Percentiles rank a stretch among this genome's conserved stretches.
Evolutionary conservation across 2,113 vertebrate species (phyloP).

Genomic region (Nycticryphes semicollaris): DNA sequence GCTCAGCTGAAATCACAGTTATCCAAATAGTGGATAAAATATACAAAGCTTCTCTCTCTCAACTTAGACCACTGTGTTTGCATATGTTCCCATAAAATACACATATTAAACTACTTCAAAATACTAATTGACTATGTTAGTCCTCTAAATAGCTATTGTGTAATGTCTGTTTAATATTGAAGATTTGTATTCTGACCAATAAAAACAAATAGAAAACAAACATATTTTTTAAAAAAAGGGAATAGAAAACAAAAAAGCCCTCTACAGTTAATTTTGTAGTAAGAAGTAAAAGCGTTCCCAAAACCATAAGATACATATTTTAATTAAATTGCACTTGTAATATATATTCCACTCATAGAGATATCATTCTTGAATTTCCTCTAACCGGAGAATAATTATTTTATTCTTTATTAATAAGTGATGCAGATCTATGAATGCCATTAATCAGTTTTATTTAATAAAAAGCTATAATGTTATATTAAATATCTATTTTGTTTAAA

Average conservation of each 20-base stretch:
- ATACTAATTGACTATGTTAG: background rate
- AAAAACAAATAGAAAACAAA: background rate
- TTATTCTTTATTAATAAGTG: background rate
- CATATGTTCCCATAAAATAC: background rate
- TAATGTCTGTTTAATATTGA: background rate
- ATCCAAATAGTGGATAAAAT: background rate
- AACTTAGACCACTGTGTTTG: background rate
- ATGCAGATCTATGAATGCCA: background rate
- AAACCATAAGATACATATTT: background rate
- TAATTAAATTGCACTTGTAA: background rate
- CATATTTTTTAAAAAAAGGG: background rate
- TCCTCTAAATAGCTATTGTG: background rate
- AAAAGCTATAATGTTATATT: background rate
- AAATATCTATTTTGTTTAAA: background rate
- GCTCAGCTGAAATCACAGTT: background rate
- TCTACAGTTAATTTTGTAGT: background rate
- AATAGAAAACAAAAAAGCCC: background rate
- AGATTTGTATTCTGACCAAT: background rate
- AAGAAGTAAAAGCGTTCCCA: background rate
- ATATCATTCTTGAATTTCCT: background rate
- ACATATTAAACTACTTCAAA: background rate
- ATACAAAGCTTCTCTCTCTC: background rate
- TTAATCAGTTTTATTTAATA: background rate
- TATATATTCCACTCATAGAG: background rate
- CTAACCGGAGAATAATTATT: background rate